These are phyloP conservation scores for Megaceryle torquata DNA, from an alignment of 2,113 vertebrate genomes.

Conservation along the genomic window DNA sequence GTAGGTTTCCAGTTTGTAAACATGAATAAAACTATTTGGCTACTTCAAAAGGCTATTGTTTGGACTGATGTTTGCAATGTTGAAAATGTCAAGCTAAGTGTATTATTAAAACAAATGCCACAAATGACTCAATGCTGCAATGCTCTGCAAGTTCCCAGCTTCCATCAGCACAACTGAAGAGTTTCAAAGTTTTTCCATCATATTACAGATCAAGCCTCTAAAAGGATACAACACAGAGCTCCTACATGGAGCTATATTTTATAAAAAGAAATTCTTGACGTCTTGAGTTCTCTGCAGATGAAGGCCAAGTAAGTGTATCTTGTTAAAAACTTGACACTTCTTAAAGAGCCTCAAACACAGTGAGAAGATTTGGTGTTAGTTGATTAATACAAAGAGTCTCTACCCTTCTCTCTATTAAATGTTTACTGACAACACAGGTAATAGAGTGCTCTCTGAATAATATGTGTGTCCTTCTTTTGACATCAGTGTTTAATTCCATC, in stretches of 20 bases:
- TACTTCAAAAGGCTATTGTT: neutral
- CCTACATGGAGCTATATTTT: neutral
- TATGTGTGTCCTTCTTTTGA: neutral
- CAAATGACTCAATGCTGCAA: neutral
- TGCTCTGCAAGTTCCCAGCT: neutral
- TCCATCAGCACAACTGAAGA: neutral
- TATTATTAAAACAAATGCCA: neutral
- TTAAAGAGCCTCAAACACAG: neutral
- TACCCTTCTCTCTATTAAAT: neutral
- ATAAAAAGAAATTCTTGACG: neutral
- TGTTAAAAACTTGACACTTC: neutral
- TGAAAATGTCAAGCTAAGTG: neutral
- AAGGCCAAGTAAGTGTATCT: neutral
- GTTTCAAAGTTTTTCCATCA: neutral
- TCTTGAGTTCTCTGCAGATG: neutral
- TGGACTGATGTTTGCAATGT: neutral
- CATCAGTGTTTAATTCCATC: neutral
- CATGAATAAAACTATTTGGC: neutral
- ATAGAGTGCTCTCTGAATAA: neutral
- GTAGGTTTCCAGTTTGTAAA: neutral
- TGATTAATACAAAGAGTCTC: neutral
- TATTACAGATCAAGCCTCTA: neutral
- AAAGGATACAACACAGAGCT: neutral
- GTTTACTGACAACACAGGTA: neutral
- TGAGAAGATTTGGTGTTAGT: neutral